Evolutionary conservation across 2,797 vertebrate species (phyloP).

Genomic region (Melanotaenia trifasciata): DNA sequence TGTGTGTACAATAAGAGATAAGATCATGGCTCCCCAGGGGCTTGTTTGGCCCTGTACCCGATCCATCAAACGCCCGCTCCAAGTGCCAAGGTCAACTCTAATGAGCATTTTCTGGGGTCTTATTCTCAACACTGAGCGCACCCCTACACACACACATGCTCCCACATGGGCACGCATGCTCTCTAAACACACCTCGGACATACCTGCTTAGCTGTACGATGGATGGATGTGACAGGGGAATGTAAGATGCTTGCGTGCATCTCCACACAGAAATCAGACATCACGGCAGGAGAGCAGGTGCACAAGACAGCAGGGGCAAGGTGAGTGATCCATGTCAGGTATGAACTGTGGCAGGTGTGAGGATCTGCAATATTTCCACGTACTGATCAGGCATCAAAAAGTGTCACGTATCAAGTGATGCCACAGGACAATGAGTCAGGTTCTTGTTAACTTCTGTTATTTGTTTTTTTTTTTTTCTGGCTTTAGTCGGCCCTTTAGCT

Average conservation of each 20-base stretch:
- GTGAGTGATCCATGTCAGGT: conserved; percentile 51
- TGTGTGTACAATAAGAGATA: conserved; percentile 94
- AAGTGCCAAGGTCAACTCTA: conserved; percentile 97
- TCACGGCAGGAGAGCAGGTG: conserved; percentile 26
- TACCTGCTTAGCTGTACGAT: conserved; percentile 72
- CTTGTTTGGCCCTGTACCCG: conserved; percentile 89
- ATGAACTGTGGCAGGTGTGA: conserved; percentile 36
- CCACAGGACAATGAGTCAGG: background rate
- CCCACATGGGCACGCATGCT: conserved; percentile 16
- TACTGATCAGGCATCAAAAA: conserved; percentile 2
- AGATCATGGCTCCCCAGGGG: conserved; percentile 89
- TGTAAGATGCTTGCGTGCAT: conserved; percentile 53
- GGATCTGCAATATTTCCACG: conserved; percentile 6
- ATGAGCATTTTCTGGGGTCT: conserved; percentile 92
- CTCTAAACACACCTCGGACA: conserved; percentile 67
- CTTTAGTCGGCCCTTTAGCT: background rate
- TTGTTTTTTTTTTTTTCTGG: background rate
- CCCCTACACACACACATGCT: conserved; percentile 38
- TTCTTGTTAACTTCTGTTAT: conserved; percentile 7
- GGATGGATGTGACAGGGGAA: conserved; percentile 67
- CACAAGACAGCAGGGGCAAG: conserved; percentile 5
- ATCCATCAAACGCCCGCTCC: conserved; percentile 93
- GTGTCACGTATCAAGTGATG: conserved; percentile 7
- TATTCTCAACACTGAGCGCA: conserved; percentile 79
- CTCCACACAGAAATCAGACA: conserved; percentile 43